Evolutionary conservation across 2,888 invertebrate genomes (phyloP).

Genomic region (Malthinus seriepunctatus): DNA sequence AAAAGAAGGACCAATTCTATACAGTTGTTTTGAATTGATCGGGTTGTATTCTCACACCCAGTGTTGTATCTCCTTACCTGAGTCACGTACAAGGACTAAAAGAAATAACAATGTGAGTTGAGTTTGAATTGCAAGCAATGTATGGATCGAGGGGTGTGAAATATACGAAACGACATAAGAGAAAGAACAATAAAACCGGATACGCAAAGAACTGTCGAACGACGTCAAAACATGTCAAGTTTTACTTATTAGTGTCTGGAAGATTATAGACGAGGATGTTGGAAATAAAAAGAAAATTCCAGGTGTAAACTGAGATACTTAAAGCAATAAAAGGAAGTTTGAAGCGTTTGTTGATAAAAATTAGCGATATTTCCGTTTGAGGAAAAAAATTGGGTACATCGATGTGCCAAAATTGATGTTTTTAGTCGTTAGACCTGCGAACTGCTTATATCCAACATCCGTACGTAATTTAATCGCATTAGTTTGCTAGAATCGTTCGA

Average conservation of each 20-base stretch:
- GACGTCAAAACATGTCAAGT: slow-evolving; percentile 38
- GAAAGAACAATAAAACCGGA: slow-evolving; percentile 32
- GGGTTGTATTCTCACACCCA: slow-evolving; percentile 21
- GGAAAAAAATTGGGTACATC: slow-evolving; percentile 9
- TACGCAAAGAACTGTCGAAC: slow-evolving; percentile 39
- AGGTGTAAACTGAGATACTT: slow-evolving; percentile 33
- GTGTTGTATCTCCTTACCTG: slow-evolving; percentile 30
- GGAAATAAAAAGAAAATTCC: slow-evolving; percentile 18
- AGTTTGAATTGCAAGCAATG: slow-evolving; percentile 26
- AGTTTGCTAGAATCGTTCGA: slow-evolving; percentile 39
- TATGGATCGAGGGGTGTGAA: slow-evolving; percentile 25
- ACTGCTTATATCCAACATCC: slow-evolving; percentile 36
- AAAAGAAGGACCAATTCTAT: no score
- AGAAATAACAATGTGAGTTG: slow-evolving; percentile 8
- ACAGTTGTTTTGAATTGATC: no score
- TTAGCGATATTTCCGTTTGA: slow-evolving; percentile 43
- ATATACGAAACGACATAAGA: slow-evolving; percentile 13
- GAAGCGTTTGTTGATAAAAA: slow-evolving; percentile 43
- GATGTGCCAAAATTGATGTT: slow-evolving; percentile 25
- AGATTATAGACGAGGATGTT: background rate
- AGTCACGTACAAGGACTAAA: slow-evolving; percentile 27
- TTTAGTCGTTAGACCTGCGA: slow-evolving; percentile 20
- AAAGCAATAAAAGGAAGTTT: slow-evolving; percentile 32
- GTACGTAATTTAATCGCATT: slow-evolving; percentile 40
- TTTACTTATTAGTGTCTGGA: slow-evolving; percentile 17